These are phyloP conservation scores for Thereva nobilitata DNA, from an alignment of 2,888 invertebrate genomes.

Conservation along the genomic window DNA sequence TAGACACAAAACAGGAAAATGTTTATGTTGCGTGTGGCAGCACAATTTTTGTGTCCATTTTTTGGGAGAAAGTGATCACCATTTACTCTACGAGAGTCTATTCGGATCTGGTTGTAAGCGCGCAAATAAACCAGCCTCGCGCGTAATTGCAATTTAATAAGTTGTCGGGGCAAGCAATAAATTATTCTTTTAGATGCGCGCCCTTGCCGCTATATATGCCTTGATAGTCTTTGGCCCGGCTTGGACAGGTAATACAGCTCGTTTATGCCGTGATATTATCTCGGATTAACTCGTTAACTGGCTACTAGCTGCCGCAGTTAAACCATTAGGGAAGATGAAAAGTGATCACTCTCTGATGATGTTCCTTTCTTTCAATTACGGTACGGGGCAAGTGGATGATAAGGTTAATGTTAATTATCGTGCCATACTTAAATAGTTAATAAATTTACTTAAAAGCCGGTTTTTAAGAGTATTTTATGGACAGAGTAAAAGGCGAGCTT, in stretches of 20 bases:
- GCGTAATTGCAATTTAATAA: slow-evolving; percentile 28
- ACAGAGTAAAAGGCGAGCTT: too few relatives aligned
- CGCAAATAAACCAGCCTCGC: slow-evolving; percentile 9
- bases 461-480: too few relatives aligned
- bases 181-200: slow-evolving; percentile 8
- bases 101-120: background rate
- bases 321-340: too few relatives aligned
- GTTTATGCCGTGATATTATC: too few relatives aligned
- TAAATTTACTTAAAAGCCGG: too few relatives aligned
- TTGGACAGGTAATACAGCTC: background rate
- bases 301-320: too few relatives aligned
- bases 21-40: background rate
- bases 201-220: slow-evolving; percentile 14
- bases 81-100: background rate
- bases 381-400: too few relatives aligned
- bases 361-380: too few relatives aligned
- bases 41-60: background rate
- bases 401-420: too few relatives aligned
- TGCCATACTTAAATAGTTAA: too few relatives aligned
- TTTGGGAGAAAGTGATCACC: slow-evolving; percentile 25
- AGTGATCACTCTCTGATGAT: too few relatives aligned
- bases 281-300: too few relatives aligned
- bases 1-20: background rate
- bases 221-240: background rate
- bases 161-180: slow-evolving; percentile 28